Base-by-base conservation (phyloP, 2,888 invertebrate genomes). In the Epinotia ramella region DNA sequence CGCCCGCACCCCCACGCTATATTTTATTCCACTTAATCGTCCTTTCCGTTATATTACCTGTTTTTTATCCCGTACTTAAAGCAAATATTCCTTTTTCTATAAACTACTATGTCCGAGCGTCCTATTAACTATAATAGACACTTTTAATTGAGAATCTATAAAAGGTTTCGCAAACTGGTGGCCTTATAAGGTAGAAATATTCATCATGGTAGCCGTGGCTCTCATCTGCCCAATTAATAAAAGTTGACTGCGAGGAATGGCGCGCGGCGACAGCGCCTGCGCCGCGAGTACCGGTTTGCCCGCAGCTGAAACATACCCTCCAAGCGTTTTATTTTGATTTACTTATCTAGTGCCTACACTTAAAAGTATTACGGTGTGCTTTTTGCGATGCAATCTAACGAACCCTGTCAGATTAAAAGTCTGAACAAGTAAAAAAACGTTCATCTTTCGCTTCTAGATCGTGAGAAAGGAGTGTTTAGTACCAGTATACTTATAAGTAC, bases 171-270 rank as follows among this genome's bases (percentile, higher is more conserved):
- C 92, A 89, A 91, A 93, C 88, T 88, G 90, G 84, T 88, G 83
- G 80, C 93, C 92, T 81, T 94, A 93, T 91, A 94, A 83, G 94
- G 94, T 78, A 82, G 86, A 90, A 86, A 90, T 90, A 94, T 94
- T 94, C 94, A 93, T 94, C 94, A 91, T 91, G 91, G 89, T 85
- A 89, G 89, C 88, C 87, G 88, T 87, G 89, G 90, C 89, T 93
- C 93, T 94, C 94, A 94, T 94, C 94, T 94, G 94, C 93, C 93
- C 94, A 94, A 94, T 94, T 94, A 94, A 94, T 94, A 94, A 94
- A 93, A 91, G 92, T 93, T 92, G 93, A 92, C 90, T 92, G 89
- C 87, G 87, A 92, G 89, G 91, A 91, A 93, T 92, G 92, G 91
- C 89, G 84, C 83, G 85, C 84, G 84, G 87, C 87, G 88, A 86